phyloP scores from a whole-genome alignment of 2,888 invertebrate species.

The Resseliella maxima region DNA sequence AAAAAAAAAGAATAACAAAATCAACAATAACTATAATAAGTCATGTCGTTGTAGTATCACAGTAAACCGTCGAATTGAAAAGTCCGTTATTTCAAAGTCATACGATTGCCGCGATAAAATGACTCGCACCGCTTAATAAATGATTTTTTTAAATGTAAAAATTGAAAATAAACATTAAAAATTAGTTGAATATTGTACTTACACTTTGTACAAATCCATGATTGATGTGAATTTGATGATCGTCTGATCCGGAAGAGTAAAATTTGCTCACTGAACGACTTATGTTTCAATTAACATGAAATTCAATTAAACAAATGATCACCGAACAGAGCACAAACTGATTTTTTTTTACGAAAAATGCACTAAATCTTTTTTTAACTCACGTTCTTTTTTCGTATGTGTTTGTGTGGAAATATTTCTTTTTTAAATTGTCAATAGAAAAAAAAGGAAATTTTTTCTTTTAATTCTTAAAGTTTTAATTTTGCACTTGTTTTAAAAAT shows the following conservation, averaged over 20 bases:
- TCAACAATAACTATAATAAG: too few relatives aligned
- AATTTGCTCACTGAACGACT: constrained; percentile 17
- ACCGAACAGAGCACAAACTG: not conserved
- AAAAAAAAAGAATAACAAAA: not conserved
- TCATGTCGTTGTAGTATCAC: not conserved
- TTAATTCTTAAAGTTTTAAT: not conserved
- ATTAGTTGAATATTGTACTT: constrained; percentile 5
- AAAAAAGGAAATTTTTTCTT: not conserved
- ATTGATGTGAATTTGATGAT: not conserved
- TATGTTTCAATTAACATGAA: not conserved
- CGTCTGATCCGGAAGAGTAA: not conserved
- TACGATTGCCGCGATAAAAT: not conserved
- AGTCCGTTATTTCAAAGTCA: constrained; percentile 15
- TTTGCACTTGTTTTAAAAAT: constrained; percentile 6
- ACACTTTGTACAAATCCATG: constrained; percentile 55
- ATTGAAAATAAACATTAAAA: not conserved
- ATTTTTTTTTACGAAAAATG: too few relatives aligned
- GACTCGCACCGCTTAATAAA: not conserved
- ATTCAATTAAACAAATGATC: not conserved
- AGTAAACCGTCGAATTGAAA: not conserved
- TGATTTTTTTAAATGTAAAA: not conserved
- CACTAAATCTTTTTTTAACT: not conserved
- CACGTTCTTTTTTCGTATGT: not conserved
- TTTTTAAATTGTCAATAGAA: too few relatives aligned
- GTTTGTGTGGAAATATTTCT: not conserved